Conservation (phyloP, 2,113 vertebrate genomes). For the Channa maculata region DNA sequence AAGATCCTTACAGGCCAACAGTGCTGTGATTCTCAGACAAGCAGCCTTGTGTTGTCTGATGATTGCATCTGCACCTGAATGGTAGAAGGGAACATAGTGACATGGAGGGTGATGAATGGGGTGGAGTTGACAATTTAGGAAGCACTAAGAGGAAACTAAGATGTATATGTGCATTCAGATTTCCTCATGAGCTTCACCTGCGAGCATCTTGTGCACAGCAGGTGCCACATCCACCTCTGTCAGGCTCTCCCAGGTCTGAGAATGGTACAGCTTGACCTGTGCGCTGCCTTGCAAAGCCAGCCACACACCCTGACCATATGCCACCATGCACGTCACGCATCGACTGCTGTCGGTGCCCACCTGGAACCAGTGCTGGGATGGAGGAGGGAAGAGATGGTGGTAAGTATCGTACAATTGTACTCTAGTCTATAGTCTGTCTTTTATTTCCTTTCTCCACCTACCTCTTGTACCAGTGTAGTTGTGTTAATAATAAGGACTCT, state of each 20-base stretch:
- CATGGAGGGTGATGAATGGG: background rate
- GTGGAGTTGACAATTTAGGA: background rate
- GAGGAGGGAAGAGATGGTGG: background rate
- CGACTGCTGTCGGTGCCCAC: conserved; percentile 92
- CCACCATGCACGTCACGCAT: conserved; percentile 94
- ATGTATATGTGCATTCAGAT: no score
- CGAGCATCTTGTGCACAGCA: conserved; percentile 98
- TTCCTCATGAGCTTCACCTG: conserved; percentile 81
- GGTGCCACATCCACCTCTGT: conserved; percentile 95
- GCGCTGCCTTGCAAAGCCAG: conserved; percentile 93
- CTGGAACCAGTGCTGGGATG: conserved; percentile 88
- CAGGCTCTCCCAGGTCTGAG: conserved; percentile 92
- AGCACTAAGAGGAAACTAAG: no score
- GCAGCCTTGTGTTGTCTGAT: conserved; percentile 98
- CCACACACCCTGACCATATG: conserved; percentile 91
- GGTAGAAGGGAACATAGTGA: background rate
- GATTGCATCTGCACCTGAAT: conserved; percentile 93
- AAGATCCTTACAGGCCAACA: conserved; percentile 93
- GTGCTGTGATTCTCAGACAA: conserved; percentile 94
- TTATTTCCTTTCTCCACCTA: conserved; percentile 73
- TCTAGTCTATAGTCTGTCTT: background rate
- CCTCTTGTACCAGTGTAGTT: conserved; percentile 90
- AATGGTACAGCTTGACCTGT: conserved; percentile 93
- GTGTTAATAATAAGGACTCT: conserved; percentile 91
- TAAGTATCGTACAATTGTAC: background rate